Evolutionary conservation across 1,140 invertebrate species (phyloP).

Genomic region (Heterodera carotae): DNA sequence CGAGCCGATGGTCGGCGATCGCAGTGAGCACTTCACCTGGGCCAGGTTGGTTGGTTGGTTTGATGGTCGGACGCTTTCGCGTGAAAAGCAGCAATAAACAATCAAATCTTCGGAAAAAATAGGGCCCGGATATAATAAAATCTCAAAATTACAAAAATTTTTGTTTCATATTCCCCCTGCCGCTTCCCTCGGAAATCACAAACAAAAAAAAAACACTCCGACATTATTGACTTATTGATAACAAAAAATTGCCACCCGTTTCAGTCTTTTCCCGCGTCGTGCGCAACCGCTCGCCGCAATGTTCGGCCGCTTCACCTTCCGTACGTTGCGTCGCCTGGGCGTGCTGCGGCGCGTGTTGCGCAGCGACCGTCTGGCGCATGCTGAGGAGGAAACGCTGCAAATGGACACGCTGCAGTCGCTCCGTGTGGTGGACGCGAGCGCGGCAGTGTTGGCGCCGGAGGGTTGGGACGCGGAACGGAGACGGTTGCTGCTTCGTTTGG

Average conservation of each 20-base stretch:
- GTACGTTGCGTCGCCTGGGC: constrained; percentile 20
- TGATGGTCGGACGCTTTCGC: no score
- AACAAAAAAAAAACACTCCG: no score
- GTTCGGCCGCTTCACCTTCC: constrained; percentile 13
- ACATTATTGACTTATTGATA: no score
- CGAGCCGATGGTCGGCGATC: constrained; percentile 35
- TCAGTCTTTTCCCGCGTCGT: constrained; percentile 38
- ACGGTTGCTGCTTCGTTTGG: constrained; percentile 28
- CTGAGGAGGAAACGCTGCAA: constrained; percentile 20
- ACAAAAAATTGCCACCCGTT: background rate
- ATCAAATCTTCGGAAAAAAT: no score
- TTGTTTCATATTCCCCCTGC: no score
- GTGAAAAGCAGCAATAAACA: no score
- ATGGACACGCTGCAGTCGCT: constrained; percentile 15
- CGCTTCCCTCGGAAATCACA: no score
- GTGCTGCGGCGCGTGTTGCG: constrained; percentile 16
- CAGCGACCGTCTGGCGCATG: constrained; percentile 12
- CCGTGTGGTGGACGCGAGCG: background rate
- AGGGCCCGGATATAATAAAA: no score
- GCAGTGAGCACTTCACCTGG: constrained; percentile 54
- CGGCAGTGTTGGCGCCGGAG: constrained; percentile 26
- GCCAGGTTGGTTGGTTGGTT: no score
- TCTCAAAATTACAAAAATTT: no score
- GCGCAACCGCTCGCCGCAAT: constrained; percentile 32
- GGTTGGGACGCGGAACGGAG: constrained; percentile 42